Base-by-base conservation (phyloP, 2,113 vertebrate genomes). In the Oreotrochilus melanogaster region DNA sequence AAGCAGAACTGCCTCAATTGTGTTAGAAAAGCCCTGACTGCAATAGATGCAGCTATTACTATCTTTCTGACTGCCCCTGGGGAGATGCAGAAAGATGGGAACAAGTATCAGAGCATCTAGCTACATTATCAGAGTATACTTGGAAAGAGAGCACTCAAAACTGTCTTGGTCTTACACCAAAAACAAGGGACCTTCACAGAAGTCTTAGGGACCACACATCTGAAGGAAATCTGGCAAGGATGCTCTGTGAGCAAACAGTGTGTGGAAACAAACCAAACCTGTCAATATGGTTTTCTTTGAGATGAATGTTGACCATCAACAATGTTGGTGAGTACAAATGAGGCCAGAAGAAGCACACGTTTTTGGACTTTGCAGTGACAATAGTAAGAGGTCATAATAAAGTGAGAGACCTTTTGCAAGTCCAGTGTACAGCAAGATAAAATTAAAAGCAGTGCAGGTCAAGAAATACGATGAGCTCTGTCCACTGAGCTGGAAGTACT, bases 1-100 rank as follows among this genome's bases (percentile, higher is more conserved):
- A 31, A 72, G 65, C 37, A 73, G 22, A 75, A 71, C 0, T 3
- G 18, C 61, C 48, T 18, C 7, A 6, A 0, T 0, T 51, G 39
- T 10, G 4, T 16, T 47, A 58, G 47, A 53, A 85, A 67, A 71
- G 15, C 65, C 42, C 27, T 28, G 24, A 25, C 1, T 64, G 53
- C 51, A 35, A 8, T 3, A 33, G 65, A 33, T 50, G 53, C 7
- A 51, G 25, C 10, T n/a, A 17, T 10, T 37, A 11, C 1, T 39
- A 33, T 60, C 13, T 37, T 48, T 50, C 30, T 6, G 3, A 80
- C 31, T 0, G 4, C 37, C 35, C n/a, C 13, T 18, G 39, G 13
- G 35, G 30, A 87, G 42, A 57, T 18, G 18, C 17, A 48, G 39
- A 31, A 50, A 54, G 27, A 4, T 74, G 31, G 45, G 27, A 92